Conservation (phyloP, 2,113 vertebrate species). For the Sardina pilchardus region DNA sequence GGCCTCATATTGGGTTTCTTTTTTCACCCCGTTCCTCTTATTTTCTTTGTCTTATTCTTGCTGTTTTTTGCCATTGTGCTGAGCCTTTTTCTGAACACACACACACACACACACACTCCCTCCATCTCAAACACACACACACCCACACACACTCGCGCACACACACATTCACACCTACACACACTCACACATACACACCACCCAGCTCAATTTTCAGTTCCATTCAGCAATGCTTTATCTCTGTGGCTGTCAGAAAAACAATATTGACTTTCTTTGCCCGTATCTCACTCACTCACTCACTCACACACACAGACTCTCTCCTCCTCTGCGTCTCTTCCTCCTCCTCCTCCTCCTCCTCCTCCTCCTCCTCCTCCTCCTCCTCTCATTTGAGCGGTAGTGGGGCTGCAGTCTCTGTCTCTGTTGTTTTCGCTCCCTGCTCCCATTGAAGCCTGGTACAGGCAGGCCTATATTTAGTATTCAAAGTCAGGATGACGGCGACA, state of each 20-base stretch:
- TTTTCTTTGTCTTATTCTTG: not conserved
- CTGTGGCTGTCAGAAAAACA: slow-evolving; percentile 1
- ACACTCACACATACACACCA: not conserved
- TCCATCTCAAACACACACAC: not conserved
- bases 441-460: slow-evolving; percentile 52
- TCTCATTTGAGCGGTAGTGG: not conserved
- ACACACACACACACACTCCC: not conserved
- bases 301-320: not conserved
- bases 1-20: not conserved
- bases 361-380: not conserved
- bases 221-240: slow-evolving; percentile 1
- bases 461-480: slow-evolving; percentile 55
- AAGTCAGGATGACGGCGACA: slow-evolving; percentile 14
- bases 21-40: not conserved
- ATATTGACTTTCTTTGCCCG: not conserved
- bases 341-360: not conserved
- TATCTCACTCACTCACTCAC: not conserved
- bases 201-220: slow-evolving; percentile 14
- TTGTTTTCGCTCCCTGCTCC: slow-evolving; percentile 48
- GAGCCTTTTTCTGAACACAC: not conserved
- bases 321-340: not conserved
- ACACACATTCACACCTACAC: not conserved
- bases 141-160: not conserved
- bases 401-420: slow-evolving; percentile 35
- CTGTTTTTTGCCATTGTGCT: not conserved